Evolutionary conservation across 1,140 invertebrate genomes (phyloP).

Genomic region (Acromyrmex heyeri): DNA sequence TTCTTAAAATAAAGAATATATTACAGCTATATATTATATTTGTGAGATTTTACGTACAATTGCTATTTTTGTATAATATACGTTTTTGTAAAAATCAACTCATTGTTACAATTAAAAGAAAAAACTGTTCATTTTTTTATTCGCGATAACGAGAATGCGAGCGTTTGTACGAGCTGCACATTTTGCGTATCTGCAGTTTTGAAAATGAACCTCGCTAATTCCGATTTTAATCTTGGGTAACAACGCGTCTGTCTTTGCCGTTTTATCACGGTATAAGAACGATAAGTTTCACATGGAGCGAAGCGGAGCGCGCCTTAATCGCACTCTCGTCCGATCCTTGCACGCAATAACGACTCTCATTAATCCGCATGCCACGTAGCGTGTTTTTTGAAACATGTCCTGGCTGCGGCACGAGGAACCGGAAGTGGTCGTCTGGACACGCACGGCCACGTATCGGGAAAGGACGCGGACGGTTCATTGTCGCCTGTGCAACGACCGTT

Average conservation of each 20-base stretch:
- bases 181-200: not conserved
- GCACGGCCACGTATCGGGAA: conserved; percentile 71
- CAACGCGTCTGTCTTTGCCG: conserved; percentile 17
- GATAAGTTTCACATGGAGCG: conserved; percentile 47
- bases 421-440: conserved; percentile 78
- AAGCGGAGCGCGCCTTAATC: conserved; percentile 59
- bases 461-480: conserved; percentile 73
- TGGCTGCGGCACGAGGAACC: conserved; percentile 73
- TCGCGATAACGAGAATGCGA: not conserved
- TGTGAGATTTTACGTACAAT: not conserved
- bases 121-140: conserved; percentile 9
- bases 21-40: not conserved
- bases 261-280: conserved; percentile 15
- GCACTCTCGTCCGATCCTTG: conserved; percentile 49
- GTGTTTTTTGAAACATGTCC: conserved; percentile 63
- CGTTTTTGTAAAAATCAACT: not conserved
- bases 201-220: not conserved
- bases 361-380: conserved; percentile 51
- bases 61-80: not conserved
- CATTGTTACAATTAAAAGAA: not conserved
- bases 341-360: conserved; percentile 51
- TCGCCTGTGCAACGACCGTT: conserved; percentile 69
- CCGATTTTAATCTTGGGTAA: not conserved
- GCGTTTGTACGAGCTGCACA: not conserved
- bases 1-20: not conserved